Percentiles rank a stretch among this genome's conserved stretches.
Evolutionary conservation across 2,797 vertebrate genomes (phyloP).

Genomic region (Acanthornis magna): DNA sequence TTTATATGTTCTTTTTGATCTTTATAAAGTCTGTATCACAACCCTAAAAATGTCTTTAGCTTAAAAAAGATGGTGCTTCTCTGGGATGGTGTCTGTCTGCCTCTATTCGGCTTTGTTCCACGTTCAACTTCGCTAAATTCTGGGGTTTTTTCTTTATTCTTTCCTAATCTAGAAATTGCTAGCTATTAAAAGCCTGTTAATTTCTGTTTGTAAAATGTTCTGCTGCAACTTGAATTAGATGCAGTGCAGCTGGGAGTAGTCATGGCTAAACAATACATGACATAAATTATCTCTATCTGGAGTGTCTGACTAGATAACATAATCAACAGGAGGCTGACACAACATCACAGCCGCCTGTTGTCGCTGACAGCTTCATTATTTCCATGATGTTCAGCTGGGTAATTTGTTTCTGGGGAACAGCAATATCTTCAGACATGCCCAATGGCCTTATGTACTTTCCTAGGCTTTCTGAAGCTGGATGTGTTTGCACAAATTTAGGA

Average conservation of each 20-base stretch:
- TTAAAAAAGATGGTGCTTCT: background rate
- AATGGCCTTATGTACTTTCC: background rate
- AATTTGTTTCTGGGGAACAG: slow-evolving; percentile 30
- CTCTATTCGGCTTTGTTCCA: background rate
- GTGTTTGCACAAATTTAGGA: background rate
- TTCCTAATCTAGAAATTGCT: slow-evolving; percentile 60
- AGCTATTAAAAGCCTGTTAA: slow-evolving; percentile 43
- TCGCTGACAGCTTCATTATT: slow-evolving; percentile 62
- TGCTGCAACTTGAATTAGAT: slow-evolving; percentile 40
- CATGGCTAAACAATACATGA: slow-evolving; percentile 18
- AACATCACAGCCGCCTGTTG: background rate
- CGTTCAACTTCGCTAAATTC: background rate
- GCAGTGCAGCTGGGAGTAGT: slow-evolving; percentile 54
- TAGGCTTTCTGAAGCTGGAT: slow-evolving; percentile 30
- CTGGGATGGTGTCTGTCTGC: background rate
- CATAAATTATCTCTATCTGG: slow-evolving; percentile 41
- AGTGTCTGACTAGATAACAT: slow-evolving; percentile 39
- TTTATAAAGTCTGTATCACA: background rate
- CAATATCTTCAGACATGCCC: slow-evolving; percentile 23
- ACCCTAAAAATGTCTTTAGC: background rate
- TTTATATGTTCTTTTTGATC: background rate
- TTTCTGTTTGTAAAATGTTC: slow-evolving; percentile 48
- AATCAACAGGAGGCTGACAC: slow-evolving; percentile 41
- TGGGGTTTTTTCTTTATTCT: background rate
- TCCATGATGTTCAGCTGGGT: slow-evolving; percentile 13